Base-by-base conservation (phyloP, 2,888 invertebrate genomes). In the Drosophila nigricruria region DNA sequence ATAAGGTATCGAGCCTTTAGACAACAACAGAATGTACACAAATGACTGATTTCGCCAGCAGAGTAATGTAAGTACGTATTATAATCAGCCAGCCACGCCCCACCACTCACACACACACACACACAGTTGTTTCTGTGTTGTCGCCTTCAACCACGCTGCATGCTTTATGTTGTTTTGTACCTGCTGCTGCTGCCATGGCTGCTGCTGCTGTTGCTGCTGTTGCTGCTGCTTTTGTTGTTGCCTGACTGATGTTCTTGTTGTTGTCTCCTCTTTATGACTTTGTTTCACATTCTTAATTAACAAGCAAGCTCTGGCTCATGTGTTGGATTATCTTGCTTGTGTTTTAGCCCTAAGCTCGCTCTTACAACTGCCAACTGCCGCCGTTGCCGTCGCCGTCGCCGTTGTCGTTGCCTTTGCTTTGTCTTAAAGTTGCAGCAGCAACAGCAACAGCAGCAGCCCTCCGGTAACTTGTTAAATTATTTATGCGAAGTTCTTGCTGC, bases 281-380 rank as follows among this genome's bases (percentile, higher is more conserved):
- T 89, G 88, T 87, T 89, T 83, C 89, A 81, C 88, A 71, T 81
- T 79, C 89, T 87, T 84, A 84, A 84, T 84, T 84, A 84, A 87
- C 88, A 89, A 87, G 87, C 84, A 72, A 83, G 71, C 75, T 71
- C 68, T 47, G 71, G 54, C 71, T 56, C 74, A 79, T 79, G 66
- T 73, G 71, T 69, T 72, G 87, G 83, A 78, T 84, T 88, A 88
- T 69, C 68, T 63, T 56, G 62, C 73, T 64, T 71, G 68, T 75
- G 65, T 73, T 77, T 79, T 78, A 70, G 84, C 87, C 73, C 69
- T 73, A 86, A 87, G 76, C 77, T 38, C 47, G 25, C 42, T 62
- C 57, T 45, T 53, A 58, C 76, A 71, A 65, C 64, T 79, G 71
- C 76, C 77, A 65, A 71, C 23, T 23, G 70, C 61, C 61, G 61